Base-by-base conservation (phyloP, 2,113 vertebrate genomes). In the Fulmarus glacialis region DNA sequence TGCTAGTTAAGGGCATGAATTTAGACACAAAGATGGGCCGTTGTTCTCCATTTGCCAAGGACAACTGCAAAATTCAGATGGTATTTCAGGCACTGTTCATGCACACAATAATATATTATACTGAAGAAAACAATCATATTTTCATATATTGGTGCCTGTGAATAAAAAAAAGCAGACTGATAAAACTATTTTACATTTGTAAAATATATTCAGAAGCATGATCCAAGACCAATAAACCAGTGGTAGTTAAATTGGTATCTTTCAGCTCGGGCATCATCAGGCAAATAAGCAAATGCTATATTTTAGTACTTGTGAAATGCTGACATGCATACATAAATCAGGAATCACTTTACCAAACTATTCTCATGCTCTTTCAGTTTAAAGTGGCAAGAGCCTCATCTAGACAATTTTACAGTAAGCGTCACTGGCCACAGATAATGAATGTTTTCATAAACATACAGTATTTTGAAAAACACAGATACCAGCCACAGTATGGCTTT, bases 251-350 rank as follows among this genome's bases (percentile, higher is more conserved):
- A 96, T 18, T 66, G 87, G 21, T 85, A 62, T 47, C 53, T 72
- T 89, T 58, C 84, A 93, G 66, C 73, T 87, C 0, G 0, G 84
- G 70, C 68, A 92, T 75, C 93, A 79, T 74, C 85, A 91, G 91
- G 84, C 87, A 90, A 93, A 97, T 79, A 82, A 91, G 74, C 78
- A 85, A 84, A 77, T 42, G 87, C 36, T 85, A 0, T 85, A 94
- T 97, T 96, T 96, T 91, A 93, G 89, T 47, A 85, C 89, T 92
- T 82, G 73, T 89, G 87, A 96, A 97, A 87, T 53, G 83, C 91
- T 97, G 94, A 94, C 74, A 84, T 22, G 84, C 83, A 93, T 94
- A 48, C 74, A 82, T 89, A 91, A 96, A 85, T 91, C 81, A 82
- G 67, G 62, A 91, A 68, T 93, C 70, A 8, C 40, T 95, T 74